These are phyloP conservation scores for Tetramorium alpestre DNA, from an alignment of 1,140 invertebrate species.

Conservation along the genomic window DNA sequence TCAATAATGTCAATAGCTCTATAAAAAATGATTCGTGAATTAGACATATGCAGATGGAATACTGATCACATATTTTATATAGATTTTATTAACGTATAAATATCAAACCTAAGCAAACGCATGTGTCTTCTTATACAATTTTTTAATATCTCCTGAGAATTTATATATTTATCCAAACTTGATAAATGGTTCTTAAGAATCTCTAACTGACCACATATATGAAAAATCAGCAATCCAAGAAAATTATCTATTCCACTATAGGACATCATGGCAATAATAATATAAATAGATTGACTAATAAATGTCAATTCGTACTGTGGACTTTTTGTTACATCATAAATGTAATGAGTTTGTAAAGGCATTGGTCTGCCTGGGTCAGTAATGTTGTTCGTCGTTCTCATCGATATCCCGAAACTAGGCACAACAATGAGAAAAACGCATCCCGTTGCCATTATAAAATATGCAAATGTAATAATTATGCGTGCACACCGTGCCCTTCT, in stretches of 20 bases:
- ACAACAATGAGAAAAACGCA: not conserved
- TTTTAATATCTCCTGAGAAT: not conserved
- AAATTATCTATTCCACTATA: conserved; percentile 21
- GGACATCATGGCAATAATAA: not conserved
- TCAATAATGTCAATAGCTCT: conserved; percentile 43
- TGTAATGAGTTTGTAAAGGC: not conserved
- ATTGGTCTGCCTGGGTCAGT: not conserved
- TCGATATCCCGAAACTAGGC: not conserved
- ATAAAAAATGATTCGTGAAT: not conserved
- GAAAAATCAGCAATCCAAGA: not conserved
- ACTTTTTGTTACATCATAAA: conserved; percentile 19
- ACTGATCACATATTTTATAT: not conserved
- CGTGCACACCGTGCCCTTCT: not conserved
- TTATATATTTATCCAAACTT: not conserved
- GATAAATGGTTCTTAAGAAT: conserved; percentile 18
- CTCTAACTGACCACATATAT: conserved; percentile 22
- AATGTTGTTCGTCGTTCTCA: not conserved
- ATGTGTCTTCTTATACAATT: not conserved
- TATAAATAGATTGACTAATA: not conserved
- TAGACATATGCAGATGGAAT: not conserved
- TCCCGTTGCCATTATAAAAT: not conserved
- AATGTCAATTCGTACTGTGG: conserved; percentile 11
- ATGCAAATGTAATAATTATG: not conserved
- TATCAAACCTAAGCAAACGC: conserved; percentile 24
- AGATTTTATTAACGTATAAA: not conserved